Evolutionary conservation across 2,113 vertebrate genomes (phyloP), one percentile per base, ranked within the genome.

Genomic region (Chauna torquata): DNA sequence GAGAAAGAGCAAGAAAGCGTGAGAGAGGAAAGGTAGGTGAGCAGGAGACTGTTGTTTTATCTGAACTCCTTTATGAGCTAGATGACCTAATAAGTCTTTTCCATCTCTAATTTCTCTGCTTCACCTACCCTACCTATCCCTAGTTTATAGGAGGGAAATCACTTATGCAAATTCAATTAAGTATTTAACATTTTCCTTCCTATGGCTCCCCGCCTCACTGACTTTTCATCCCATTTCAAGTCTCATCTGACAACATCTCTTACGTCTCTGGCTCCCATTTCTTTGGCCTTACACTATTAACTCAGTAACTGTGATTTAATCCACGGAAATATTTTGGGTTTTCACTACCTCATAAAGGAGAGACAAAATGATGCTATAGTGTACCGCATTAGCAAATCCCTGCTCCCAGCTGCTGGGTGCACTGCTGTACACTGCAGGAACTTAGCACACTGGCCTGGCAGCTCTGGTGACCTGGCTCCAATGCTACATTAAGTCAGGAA

Each of bases 121-220:
- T 94, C 88, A 90, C 78, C 83, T 96, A 91, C 88, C 78, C 76
- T 86, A 90, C 78, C 83, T 96, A 91, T 90, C 78, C 76, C 82
- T 86, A 90, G 91, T 95, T 96, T 96, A 88, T 91, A 92, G 92
- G 95, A 94, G 93, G 91, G 58, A 66, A 98, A 96, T 95, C 87
- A 88, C 64, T 90, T 94, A 95, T 77, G 78, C 88, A 97, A 95
- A 97, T 93, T 97, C 89, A 94, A 95, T 95, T 96, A 97, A 95
- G 88, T 95, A 84, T 96, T 97, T 97, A 97, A 96, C 94, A 93
- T 96, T 95, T 96, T 96, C 96, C 75, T 95, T 96, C 82, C 95
- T 96, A 86, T 79, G 79, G 45, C 32, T 97, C 71, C 65, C 75
- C 74, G 88, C 81, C 70, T 94, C 90, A 75, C 80, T 68, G 86